A percentile compares a stretch with the other conserved stretches of the same genome.
Evolutionary conservation across 2,797 vertebrate species (phyloP).

Genomic region (Eulemur coronatus): DNA sequence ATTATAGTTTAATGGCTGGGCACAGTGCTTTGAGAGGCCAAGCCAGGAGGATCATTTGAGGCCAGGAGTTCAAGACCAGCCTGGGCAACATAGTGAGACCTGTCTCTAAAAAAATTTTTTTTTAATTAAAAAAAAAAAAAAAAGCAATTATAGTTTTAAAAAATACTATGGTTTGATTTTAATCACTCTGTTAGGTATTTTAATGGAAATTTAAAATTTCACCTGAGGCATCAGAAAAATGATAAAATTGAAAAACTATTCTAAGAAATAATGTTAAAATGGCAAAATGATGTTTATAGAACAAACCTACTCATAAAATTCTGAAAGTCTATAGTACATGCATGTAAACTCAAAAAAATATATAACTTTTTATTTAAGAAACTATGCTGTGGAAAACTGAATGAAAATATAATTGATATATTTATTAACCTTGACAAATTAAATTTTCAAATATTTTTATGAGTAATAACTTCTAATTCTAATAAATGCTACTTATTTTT

Average conservation of each 20-base stretch:
- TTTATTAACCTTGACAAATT: background rate
- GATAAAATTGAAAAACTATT: background rate
- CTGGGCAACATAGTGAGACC: background rate
- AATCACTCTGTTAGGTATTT: background rate
- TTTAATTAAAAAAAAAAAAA: background rate
- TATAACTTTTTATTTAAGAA: slow-evolving; percentile 9
- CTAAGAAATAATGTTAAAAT: slow-evolving; percentile 38
- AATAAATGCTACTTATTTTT: slow-evolving; percentile 33
- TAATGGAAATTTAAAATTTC: slow-evolving; percentile 31
- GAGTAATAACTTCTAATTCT: background rate
- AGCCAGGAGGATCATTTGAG: background rate
- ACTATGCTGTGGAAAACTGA: background rate
- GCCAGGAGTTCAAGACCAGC: background rate
- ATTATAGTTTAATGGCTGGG: background rate
- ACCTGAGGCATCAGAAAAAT: background rate
- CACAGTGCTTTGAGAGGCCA: background rate
- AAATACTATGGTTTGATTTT: background rate
- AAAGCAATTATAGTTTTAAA: background rate
- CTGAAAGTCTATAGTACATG: background rate
- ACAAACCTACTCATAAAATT: background rate
- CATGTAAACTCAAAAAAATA: background rate
- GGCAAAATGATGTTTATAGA: slow-evolving; percentile 2
- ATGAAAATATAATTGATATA: background rate
- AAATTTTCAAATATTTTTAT: slow-evolving; percentile 1
- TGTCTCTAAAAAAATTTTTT: background rate